Conservation (phyloP, 2,888 invertebrate species). For the Panorpa germanica region DNA sequence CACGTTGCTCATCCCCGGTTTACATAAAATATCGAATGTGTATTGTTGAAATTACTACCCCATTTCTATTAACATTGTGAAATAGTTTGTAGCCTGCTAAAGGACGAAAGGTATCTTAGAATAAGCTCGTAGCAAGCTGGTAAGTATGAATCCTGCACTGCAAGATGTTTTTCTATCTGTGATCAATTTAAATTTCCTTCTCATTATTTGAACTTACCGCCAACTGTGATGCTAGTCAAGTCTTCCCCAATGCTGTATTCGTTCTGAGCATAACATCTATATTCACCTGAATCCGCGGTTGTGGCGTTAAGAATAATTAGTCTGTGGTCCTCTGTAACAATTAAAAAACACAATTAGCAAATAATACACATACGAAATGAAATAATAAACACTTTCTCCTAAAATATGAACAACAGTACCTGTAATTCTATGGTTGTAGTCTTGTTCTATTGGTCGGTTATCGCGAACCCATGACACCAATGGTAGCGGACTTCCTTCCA, state of each 20-base stretch:
- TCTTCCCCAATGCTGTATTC: conserved; percentile 43
- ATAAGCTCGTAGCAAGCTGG: too few relatives aligned
- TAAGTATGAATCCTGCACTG: too few relatives aligned
- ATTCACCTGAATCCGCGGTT: conserved; percentile 54
- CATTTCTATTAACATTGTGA: too few relatives aligned
- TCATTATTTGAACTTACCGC: conserved; percentile 35
- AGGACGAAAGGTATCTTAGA: too few relatives aligned
- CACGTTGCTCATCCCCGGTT: too few relatives aligned
- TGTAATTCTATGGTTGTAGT: conserved; percentile 40
- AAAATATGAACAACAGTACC: conserved; percentile 26
- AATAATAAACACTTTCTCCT: conserved; percentile 4
- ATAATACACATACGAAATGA: conserved; percentile 5
- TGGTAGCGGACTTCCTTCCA: conserved; percentile 60
- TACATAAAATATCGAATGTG: too few relatives aligned
- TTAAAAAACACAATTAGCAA: conserved; percentile 10
- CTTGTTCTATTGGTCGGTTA: conserved; percentile 30
- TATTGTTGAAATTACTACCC: too few relatives aligned
- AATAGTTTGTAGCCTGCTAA: too few relatives aligned
- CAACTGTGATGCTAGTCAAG: conserved; percentile 45
- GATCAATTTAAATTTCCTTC: neutral
- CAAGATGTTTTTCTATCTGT: neutral
- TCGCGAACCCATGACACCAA: conserved; percentile 70
- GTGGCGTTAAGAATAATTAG: conserved; percentile 45
- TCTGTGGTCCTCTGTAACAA: conserved; percentile 43
- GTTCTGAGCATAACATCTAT: conserved; percentile 71